Percentiles rank a stretch among this genome's conserved stretches.
Evolutionary conservation across 2,113 vertebrate species (phyloP).

Genomic region (Dromaius novaehollandiae): DNA sequence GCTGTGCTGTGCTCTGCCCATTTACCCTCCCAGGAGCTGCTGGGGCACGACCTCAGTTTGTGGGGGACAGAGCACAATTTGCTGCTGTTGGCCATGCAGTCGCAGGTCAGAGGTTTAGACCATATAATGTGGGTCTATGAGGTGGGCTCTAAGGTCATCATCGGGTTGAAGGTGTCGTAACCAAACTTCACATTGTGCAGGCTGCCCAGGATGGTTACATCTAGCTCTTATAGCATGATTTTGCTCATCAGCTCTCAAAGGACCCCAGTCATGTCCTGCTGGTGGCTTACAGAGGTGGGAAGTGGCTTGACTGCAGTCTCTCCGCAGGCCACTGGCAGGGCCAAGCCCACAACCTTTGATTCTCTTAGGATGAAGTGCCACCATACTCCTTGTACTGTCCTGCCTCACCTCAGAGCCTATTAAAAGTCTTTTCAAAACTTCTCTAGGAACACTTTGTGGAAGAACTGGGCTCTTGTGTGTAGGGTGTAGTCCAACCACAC

Average conservation of each 20-base stretch:
- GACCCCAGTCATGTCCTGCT: background rate
- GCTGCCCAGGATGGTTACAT: background rate
- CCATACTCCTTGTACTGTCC: too few species aligned
- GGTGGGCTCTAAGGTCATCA: background rate
- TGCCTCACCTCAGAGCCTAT: background rate
- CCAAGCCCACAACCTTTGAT: background rate
- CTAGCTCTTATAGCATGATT: background rate
- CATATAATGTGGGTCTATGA: background rate
- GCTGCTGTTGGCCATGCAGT: background rate
- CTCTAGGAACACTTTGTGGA: background rate
- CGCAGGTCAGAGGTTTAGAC: background rate
- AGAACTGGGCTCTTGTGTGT: background rate
- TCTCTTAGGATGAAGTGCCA: background rate
- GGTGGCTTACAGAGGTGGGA: background rate
- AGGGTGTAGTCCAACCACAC: background rate
- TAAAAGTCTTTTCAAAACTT: background rate
- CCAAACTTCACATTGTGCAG: background rate
- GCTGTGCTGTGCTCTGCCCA: background rate
- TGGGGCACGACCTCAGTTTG: too few species aligned
- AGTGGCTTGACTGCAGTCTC: background rate
- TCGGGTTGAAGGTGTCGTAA: background rate
- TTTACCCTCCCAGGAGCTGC: background rate
- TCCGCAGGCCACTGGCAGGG: background rate
- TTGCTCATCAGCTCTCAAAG: background rate
- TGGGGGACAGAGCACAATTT: background rate